Percentiles rank a stretch among this genome's conserved stretches.
phyloP scores from a whole-genome alignment of 2,113 vertebrate genomes.

The Alces alces region DNA sequence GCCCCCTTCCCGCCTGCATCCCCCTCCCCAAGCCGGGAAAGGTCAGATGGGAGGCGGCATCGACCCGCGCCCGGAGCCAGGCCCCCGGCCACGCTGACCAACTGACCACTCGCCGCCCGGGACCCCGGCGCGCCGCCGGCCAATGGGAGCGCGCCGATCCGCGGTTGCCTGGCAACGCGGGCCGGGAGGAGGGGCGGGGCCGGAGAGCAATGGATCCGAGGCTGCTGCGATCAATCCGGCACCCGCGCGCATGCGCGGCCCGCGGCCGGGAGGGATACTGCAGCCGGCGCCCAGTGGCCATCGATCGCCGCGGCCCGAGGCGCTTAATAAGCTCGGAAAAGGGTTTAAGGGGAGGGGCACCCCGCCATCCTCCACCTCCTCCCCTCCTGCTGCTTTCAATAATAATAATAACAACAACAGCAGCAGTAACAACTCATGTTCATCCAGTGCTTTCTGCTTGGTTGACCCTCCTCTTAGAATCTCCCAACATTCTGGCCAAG shows the following conservation, averaged over 20 bases:
- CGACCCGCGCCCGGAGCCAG: conserved; percentile 73
- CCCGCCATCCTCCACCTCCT: neutral
- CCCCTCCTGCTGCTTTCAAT: neutral
- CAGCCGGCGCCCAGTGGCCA: conserved; percentile 83
- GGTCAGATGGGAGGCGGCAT: conserved; percentile 66
- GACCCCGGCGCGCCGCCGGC: conserved; percentile 53
- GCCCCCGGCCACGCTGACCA: conserved; percentile 81
- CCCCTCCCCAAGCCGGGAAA: conserved; percentile 58
- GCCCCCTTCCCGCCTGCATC: conserved; percentile 16
- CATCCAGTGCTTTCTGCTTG: neutral
- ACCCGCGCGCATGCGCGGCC: conserved; percentile 78
- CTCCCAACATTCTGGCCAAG: neutral
- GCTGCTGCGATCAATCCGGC: conserved; percentile 83
- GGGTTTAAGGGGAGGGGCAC: neutral
- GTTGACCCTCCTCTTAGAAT: neutral
- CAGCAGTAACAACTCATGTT: neutral
- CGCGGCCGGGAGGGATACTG: conserved; percentile 75
- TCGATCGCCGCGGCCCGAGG: conserved; percentile 80
- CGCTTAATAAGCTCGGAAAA: conserved; percentile 56
- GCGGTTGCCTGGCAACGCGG: conserved; percentile 83
- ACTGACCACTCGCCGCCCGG: conserved; percentile 81
- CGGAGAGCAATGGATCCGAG: conserved; percentile 69
- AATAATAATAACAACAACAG: neutral
- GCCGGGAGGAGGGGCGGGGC: conserved; percentile 71
- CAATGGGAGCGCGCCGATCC: conserved; percentile 76